Conservation (phyloP, 2,797 vertebrate genomes). For the Aulostomus chinensis region DNA sequence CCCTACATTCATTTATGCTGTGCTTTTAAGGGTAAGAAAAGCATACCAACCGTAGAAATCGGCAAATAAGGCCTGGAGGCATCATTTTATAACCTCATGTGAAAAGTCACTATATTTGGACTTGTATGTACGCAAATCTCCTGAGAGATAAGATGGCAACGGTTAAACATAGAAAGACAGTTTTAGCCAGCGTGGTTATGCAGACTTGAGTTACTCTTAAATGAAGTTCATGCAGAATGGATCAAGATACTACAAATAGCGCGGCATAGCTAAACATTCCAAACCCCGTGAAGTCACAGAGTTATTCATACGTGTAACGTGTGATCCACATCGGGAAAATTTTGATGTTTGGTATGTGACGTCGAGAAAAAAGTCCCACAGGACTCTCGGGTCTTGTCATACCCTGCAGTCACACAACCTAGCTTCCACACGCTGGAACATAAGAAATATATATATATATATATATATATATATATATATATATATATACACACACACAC, state of each 20-base stretch:
- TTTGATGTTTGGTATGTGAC: no score
- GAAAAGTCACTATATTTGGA: conserved; percentile 65
- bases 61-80: conserved; percentile 11
- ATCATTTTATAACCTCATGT: conserved; percentile 26
- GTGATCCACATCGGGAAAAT: conserved; percentile 5
- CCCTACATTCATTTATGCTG: conserved; percentile 4
- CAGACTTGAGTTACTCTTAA: conserved; percentile 62
- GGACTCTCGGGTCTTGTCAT: no score
- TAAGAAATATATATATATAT: no score
- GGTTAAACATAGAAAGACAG: conserved; percentile 69
- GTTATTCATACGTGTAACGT: conserved; percentile 35
- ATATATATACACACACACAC: no score
- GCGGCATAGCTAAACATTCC: conserved; percentile 43
- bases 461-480: no score
- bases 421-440: no score
- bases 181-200: conserved; percentile 57
- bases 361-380: no score
- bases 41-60: conserved; percentile 6
- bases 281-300: conserved; percentile 47
- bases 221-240: conserved; percentile 54
- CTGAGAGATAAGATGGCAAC: conserved; percentile 57
- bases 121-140: conserved; percentile 38
- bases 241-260: conserved; percentile 57
- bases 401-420: no score
- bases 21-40: conserved; percentile 3